These are phyloP conservation scores for Watsonalla cultraria DNA, from an alignment of 2,888 invertebrate species.

Conservation along the genomic window DNA sequence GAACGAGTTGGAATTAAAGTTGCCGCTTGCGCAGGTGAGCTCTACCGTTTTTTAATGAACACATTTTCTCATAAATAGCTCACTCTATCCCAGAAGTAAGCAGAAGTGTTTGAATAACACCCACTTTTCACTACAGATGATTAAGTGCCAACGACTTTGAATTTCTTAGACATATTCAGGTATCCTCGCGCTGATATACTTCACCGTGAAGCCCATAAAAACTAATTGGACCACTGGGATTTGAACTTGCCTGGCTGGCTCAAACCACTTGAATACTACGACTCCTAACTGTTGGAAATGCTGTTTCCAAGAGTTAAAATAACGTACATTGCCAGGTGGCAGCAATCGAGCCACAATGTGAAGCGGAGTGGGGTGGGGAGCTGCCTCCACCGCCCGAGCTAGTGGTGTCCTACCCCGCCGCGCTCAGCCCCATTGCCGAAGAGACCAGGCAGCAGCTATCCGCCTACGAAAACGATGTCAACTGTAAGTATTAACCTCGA, in stretches of 20 bases:
- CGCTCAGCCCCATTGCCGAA: conserved; percentile 66
- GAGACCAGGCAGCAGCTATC: conserved; percentile 63
- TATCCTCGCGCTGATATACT: too few species aligned
- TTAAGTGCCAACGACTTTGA: too few species aligned
- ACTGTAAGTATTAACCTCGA: conserved; percentile 42
- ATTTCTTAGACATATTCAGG: too few species aligned
- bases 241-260: too few species aligned
- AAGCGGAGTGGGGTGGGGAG: conserved; percentile 29
- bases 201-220: too few species aligned
- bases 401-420: conserved; percentile 58
- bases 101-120: too few species aligned
- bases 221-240: too few species aligned
- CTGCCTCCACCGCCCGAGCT: conserved; percentile 58
- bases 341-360: conserved; percentile 34
- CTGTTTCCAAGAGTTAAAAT: not conserved
- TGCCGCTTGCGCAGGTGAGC: conserved; percentile 82
- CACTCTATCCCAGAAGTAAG: not conserved
- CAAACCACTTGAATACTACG: not conserved
- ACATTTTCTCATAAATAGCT: not conserved
- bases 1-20: conserved; percentile 83
- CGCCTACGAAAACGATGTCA: conserved; percentile 62
- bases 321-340: conserved; percentile 41
- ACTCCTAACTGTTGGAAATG: not conserved
- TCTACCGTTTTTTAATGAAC: not conserved
- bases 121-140: too few species aligned